These are phyloP conservation scores for Ciconia stormi DNA, from an alignment of 2,113 vertebrate species.

Conservation along the genomic window DNA sequence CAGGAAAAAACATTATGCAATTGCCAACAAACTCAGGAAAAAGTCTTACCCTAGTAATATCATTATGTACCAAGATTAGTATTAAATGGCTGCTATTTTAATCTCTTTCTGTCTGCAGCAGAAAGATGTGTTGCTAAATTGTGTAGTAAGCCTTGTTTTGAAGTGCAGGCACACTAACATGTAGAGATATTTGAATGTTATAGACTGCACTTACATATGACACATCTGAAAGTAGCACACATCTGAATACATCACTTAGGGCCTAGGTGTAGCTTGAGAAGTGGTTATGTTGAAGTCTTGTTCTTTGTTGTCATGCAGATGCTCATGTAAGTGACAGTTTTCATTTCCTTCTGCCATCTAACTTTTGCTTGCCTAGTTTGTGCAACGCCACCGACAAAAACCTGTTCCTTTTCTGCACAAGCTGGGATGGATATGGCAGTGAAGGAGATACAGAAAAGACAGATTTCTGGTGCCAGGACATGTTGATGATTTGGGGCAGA, in stretches of 20 bases:
- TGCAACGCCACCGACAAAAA: background rate
- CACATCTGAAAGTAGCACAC: background rate
- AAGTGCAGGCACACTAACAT: background rate
- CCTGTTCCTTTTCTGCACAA: background rate
- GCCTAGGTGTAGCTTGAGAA: background rate
- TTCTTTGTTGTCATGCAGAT: background rate
- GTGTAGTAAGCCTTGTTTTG: background rate
- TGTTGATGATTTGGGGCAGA: background rate
- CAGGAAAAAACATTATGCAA: background rate
- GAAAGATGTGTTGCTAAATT: background rate
- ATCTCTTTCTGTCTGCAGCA: background rate
- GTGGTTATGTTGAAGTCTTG: background rate
- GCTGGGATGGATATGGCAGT: background rate
- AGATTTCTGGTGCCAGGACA: background rate
- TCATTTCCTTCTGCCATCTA: background rate
- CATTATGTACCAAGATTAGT: background rate
- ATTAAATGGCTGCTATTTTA: slow-evolving; percentile 15
- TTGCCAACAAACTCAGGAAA: slow-evolving; percentile 10
- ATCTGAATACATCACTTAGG: background rate
- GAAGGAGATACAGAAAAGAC: background rate
- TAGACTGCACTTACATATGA: background rate
- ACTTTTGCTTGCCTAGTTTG: background rate
- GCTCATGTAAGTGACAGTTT: background rate
- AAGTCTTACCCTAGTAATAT: background rate
- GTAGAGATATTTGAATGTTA: background rate